Evolutionary conservation across 2,888 invertebrate genomes (phyloP).

Genomic region (Hypsopygia costalis): DNA sequence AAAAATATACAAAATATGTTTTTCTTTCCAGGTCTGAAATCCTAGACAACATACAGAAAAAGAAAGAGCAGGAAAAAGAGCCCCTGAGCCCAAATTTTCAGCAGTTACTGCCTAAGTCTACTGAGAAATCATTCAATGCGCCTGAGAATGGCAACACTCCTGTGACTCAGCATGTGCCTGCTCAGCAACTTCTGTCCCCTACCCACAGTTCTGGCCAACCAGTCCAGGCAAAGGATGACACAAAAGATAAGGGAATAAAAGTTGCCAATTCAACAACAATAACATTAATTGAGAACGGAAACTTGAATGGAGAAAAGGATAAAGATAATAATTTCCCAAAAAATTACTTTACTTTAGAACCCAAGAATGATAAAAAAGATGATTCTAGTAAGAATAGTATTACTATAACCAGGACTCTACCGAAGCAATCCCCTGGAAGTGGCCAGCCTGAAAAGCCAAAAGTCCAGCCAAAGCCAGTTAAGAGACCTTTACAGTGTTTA

Average conservation of each 20-base stretch:
- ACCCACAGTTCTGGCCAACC: constrained; percentile 44
- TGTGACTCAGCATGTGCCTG: constrained; percentile 63
- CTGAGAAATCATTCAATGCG: constrained; percentile 43
- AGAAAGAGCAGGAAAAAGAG: constrained; percentile 68
- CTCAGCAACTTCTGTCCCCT: constrained; percentile 59
- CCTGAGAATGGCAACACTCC: constrained; percentile 48
- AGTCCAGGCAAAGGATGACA: constrained; percentile 53
- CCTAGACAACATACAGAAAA: constrained; percentile 81
- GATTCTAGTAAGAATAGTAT: constrained; percentile 74
- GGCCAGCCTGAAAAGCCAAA: constrained; percentile 54
- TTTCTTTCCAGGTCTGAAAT: constrained; percentile 80
- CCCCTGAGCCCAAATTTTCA: constrained; percentile 50
- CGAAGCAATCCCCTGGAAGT: constrained; percentile 55
- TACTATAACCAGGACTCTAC: constrained; percentile 65
- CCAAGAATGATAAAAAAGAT: constrained; percentile 71
- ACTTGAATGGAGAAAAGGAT: constrained; percentile 58
- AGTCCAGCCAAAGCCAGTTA: constrained; percentile 43
- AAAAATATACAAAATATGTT: constrained; percentile 8
- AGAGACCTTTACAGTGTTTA: constrained; percentile 82
- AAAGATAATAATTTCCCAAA: constrained; percentile 62
- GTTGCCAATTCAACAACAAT: constrained; percentile 70
- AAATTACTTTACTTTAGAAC: constrained; percentile 67
- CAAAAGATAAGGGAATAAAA: constrained; percentile 67
- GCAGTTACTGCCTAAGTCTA: constrained; percentile 45
- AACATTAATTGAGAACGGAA: constrained; percentile 63